Evolutionary conservation across 2,888 invertebrate genomes (phyloP), one percentile per base, ranked within the genome.

Genomic region (Schizotus pectinicornis): DNA sequence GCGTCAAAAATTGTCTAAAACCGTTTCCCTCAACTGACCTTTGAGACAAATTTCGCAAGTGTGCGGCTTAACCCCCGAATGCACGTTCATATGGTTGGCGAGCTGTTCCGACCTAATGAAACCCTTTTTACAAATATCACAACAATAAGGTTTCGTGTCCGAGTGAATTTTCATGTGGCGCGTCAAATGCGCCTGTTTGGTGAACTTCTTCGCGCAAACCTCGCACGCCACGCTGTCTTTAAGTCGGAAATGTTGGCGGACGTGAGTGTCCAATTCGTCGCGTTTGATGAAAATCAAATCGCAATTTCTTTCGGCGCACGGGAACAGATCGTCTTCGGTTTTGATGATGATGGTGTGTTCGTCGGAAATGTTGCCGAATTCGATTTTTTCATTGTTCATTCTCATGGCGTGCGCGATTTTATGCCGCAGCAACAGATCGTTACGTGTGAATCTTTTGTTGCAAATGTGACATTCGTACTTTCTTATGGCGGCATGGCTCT

Each of bases 71-170:
- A 80, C 72, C 2, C 84, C 83, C 12, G 80, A 79, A 74, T 86
- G 86, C n/a, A 80, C 79, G 63, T 83, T 84, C 76, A 85, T 78
- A 70, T 88, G 88, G 55, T 82, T 80, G 7, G 79, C 79, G 0
- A 86, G 73, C 64, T 86, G 85, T 45, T 86, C 85, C 1, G 81
- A 81, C 42, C 86, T 77, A 0, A 84, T 80, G 67, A 84, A 88
- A 1, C 79, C 80, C 67, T 86, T 86, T 1, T 81, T 76, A 67
- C 88, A 88, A 41, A 82, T 75, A 3, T 77, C 76, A 73, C 88
- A 88, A 45, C 79, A 78, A 59, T 80, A 82, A 0, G 82, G 81
- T 56, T 82, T 83, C 1, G 81, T 78, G n/a, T 80, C 74, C 2
- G 77, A 79, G 67, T 88, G 87, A 22, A 83, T 77, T 64, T 82